Base-by-base conservation (phyloP, 2,888 invertebrate genomes). In the Endomychus coccineus region DNA sequence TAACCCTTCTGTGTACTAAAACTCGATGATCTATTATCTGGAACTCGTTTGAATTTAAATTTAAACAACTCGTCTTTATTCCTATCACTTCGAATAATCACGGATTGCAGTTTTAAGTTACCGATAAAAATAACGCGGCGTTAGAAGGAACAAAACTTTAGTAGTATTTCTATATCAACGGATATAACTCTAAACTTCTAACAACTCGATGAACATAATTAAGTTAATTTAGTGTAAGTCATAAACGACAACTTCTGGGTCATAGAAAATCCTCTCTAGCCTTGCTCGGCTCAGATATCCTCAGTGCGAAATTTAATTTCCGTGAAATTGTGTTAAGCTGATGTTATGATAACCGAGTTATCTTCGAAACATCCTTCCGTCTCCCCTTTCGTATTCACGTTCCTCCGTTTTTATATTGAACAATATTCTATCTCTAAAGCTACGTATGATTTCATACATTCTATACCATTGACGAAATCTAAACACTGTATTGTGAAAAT, bases 221-320 rank as follows among this genome's bases (percentile, higher is more conserved):
- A 43, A 49, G 49, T 54, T 54, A 52, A 54, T 54, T 54, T 54
- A 50, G 48, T 48, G 52, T 46, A 40, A 49, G 51, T 47, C 48
- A 46, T 50, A 47, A 52, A 50, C 28, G 40, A 42, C 44, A 50
- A 52, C 34, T 47, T 48, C 48, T 35, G 36, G 38, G 23, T 16
- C 12, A 14, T 19, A 24, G 13, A 16, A 3, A 7, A 35, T n/a
- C 21, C 13, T 31, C n/a, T n/a, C n/a, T n/a, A n/a, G n/a, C 23
- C 16, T 23, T 11, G 19, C 37, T 25, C 22, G 7, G 14, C 14
- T 19, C 10, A 6, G n/a, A n/a, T n/a, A n/a, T 19, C n/a, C 21
- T 36, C 25, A 31, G 33, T 27, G 30, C n/a, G 42, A 43, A 51
- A 50, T 49, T 51, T 51, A 50, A 51, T 50, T 50, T 51, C 48